Evolutionary conservation across 2,113 vertebrate species (phyloP), one percentile per base, ranked within the genome.

Genomic region (Aspidoscelis tigris): DNA sequence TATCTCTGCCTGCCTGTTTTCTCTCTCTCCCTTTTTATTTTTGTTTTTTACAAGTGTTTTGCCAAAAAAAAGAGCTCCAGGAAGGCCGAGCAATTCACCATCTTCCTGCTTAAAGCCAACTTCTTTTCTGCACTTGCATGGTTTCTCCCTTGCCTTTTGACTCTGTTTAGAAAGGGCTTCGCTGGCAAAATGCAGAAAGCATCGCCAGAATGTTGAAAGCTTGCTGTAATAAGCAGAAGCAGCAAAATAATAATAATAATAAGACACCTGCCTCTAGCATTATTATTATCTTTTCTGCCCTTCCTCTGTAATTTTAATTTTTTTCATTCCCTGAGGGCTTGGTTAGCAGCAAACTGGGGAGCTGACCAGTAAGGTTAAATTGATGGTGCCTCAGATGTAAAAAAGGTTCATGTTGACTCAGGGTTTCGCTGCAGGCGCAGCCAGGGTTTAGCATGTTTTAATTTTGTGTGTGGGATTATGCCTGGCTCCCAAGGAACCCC

Each of bases 171-270:
- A 71, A 58, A 50, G 0, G 24, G 84, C 26, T 88, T 55, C 12
- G 3, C 20, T n/a, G 43, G 55, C 8, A 43, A 69, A 16, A n/a
- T 80, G 44, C 12, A 89, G 65, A 50, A 0, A 78, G 26, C 33
- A 0, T 92, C 92, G 92, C 91, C 93, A 92, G 93, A 94, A 82
- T 47, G 33, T 33, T 1, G 2, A 2, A 69, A 24, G 77, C 14
- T 82, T 70, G 39, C 1, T 0, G 41, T 7, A 43, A 22, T 39
- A 33, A 33, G 66, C 61, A 64, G 58, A 58, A 1, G 74, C 80
- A 76, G 47, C 0, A 1, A 61, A 33, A 33, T 33, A 33, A 33
- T 33, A 33, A 33, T 33, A 33, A 33, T 33, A 33, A 33, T 33
- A 33, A 33, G 33, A 33, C 33, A 33, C 33, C 33, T 33, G 33